phyloP scores from a whole-genome alignment of 2,888 invertebrate genomes.

The Acleris holmiana region DNA sequence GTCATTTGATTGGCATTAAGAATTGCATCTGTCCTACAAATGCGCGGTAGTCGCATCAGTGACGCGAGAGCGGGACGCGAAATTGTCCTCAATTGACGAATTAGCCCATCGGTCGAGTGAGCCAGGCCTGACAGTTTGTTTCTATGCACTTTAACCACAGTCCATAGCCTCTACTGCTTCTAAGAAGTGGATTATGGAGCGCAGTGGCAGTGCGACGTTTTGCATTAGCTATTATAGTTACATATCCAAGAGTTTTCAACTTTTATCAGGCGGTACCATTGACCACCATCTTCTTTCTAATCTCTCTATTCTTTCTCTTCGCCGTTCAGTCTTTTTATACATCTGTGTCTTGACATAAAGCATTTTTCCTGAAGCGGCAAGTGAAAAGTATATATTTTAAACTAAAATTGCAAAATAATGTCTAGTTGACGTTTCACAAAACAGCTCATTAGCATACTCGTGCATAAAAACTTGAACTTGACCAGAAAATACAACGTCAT shows the following conservation, averaged over 20 bases:
- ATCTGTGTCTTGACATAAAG: no score
- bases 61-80: constrained; percentile 61
- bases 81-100: constrained; percentile 79
- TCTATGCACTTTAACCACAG: constrained; percentile 7
- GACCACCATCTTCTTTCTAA: no score
- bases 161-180: no score
- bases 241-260: no score
- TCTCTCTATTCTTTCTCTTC: no score
- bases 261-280: no score
- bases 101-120: constrained; percentile 54
- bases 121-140: constrained; percentile 4
- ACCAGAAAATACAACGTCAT: constrained; percentile 70
- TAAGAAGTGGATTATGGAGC: no score
- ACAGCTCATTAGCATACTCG: constrained; percentile 34
- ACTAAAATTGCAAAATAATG: constrained; percentile 1
- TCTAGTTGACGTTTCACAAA: constrained; percentile 20
- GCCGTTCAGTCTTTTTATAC: no score
- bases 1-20: constrained; percentile 69
- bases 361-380: no score
- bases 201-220: no score
- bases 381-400: not conserved
- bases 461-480: constrained; percentile 69
- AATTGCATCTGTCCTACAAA: constrained; percentile 73
- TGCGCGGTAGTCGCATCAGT: constrained; percentile 61
- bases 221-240: no score